Evolutionary conservation across 2,797 vertebrate genomes (phyloP).

Genomic region (Gambusia yucatana): DNA sequence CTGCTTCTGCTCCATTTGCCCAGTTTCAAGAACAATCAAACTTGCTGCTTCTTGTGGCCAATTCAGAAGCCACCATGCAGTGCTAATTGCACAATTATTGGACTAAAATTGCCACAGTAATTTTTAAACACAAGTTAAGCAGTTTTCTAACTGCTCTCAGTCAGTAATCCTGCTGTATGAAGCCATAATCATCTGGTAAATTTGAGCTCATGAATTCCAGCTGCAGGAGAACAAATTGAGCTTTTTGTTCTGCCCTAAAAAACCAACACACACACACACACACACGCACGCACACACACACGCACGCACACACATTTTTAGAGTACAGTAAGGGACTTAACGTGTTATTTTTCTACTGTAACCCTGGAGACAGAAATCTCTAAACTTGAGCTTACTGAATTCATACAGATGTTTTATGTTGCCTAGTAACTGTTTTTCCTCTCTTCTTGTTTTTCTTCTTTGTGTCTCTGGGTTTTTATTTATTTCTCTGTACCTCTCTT

Average conservation of each 20-base stretch:
- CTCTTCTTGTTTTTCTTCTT: conserved; percentile 54
- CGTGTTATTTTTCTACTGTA: conserved; percentile 76
- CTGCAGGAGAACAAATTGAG: conserved; percentile 29
- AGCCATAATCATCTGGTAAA: conserved; percentile 38
- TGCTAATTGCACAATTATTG: conserved; percentile 66
- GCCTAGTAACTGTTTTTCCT: conserved; percentile 84
- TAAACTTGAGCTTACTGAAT: conserved; percentile 79
- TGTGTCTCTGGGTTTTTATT: conserved; percentile 56
- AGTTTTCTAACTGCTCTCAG: conserved; percentile 28
- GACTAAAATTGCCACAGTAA: conserved; percentile 25
- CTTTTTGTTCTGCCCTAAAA: conserved; percentile 22
- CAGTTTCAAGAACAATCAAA: conserved; percentile 62
- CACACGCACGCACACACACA: conserved; percentile 19
- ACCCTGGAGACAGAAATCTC: conserved; percentile 81
- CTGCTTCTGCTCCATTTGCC: conserved; percentile 58
- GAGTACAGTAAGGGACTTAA: conserved; percentile 53
- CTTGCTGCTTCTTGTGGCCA: conserved; percentile 54
- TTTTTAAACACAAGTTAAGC: conserved; percentile 40
- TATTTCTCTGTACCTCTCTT: conserved; percentile 60
- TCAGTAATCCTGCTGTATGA: conserved; percentile 31
- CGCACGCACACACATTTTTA: conserved; percentile 31
- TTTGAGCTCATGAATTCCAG: conserved; percentile 48
- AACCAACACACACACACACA: conserved; percentile 1
- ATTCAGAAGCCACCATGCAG: conserved; percentile 54
- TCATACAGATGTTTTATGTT: conserved; percentile 85